Percentiles rank a stretch among this genome's conserved stretches.
These are phyloP conservation scores for Cataglyphis hispanica DNA, from an alignment of 1,140 invertebrate genomes.

Conservation along the genomic window DNA sequence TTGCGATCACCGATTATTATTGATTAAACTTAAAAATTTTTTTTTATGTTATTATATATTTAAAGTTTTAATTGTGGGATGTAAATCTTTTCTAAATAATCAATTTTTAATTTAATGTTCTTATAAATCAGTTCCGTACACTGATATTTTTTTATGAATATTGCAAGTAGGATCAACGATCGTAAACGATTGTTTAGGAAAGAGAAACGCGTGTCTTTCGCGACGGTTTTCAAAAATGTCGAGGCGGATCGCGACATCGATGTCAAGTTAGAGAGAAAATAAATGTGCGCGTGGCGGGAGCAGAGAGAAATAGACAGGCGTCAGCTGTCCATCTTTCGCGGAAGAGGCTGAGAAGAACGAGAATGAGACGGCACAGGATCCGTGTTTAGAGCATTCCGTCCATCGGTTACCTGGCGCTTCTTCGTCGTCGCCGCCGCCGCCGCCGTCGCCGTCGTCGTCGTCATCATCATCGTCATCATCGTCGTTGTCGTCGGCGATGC, in stretches of 20 bases:
- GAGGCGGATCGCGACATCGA: background rate
- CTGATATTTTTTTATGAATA: slow-evolving; percentile 16
- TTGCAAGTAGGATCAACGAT: slow-evolving; percentile 7
- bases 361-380: slow-evolving; percentile 40
- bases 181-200: background rate
- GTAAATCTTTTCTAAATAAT: background rate
- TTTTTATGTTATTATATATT: background rate
- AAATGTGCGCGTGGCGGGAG: slow-evolving; percentile 29
- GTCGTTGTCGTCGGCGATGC: slow-evolving; percentile 13
- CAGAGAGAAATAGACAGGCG: background rate
- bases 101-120: background rate
- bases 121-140: background rate
- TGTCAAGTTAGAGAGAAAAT: slow-evolving; percentile 19
- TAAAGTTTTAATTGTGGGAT: background rate
- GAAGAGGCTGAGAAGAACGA: background rate
- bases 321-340: slow-evolving; percentile 20
- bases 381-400: slow-evolving; percentile 61
- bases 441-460: background rate
- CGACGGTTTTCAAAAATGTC: background rate
- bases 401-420: slow-evolving; percentile 43
- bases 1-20: background rate
- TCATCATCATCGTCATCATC: background rate
- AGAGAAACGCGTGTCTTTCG: background rate
- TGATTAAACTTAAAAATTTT: too few species aligned
- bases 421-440: slow-evolving; percentile 7